Percentiles rank a stretch among this genome's conserved stretches.
These are phyloP conservation scores for silkworm (Bombyx mori) DNA, from an alignment of 1,140 invertebrate species.

Conservation along the genomic window ASM3026992v2 NC_085129.1:541501-542000, in stretches of 20 bases:
- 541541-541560: too few species aligned
- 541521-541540: too few species aligned
- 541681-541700: constrained; percentile 29
- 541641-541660: too few species aligned
- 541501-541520: too few species aligned
- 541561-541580: too few species aligned
- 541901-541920: constrained; percentile 83
- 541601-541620: too few species aligned
- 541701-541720: constrained; percentile 52
- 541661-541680: too few species aligned
- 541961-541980: constrained; percentile 49
- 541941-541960: constrained; percentile 51
- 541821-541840: constrained; percentile 78
- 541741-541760: constrained; percentile 73
- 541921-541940: constrained; percentile 57
- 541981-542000: constrained; percentile 24
- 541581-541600: too few species aligned
- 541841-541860: constrained; percentile 82
- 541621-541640: too few species aligned
- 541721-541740: constrained; percentile 69
- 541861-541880: constrained; percentile 77
- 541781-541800: constrained; percentile 75
- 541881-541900: constrained; percentile 84
- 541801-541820: constrained; percentile 79
- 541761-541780: constrained; percentile 75